Evolutionary conservation across 2,797 vertebrate genomes (phyloP), one percentile per base, ranked within the genome.

Genomic region (Hippocampus kuda): DNA sequence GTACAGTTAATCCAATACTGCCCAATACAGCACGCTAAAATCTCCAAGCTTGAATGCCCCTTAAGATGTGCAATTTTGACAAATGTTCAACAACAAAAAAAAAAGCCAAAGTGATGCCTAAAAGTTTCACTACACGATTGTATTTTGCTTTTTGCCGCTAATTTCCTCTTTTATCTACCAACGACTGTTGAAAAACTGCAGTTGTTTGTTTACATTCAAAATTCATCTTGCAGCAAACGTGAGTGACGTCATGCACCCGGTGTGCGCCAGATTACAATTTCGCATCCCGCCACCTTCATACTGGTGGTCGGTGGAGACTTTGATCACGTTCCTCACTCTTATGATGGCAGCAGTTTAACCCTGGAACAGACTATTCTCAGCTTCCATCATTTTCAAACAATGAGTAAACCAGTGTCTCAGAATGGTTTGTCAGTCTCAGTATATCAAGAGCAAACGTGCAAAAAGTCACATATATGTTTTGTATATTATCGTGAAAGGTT

Each of bases 151-250:
- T 48, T 46, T 0, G 18, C 5, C 5, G 16, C 49, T 20, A 18
- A 51, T 16, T 18, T 20, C 6, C 48, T 18, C 48, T 49, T 49
- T 49, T 49, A 18, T 18, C 20, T 48, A 7, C 11, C 6, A 15
- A 13, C 12, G 13, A 26, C 24, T 57, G 24, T 59, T 30, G 30
- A 13, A 30, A 60, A 34, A 61, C 59, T 20, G 59, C 59, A 38
- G 18, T 34, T 34, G 59, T 61, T 61, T 61, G 59, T 34, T 61
- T 38, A 11, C 30, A 61, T 61, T 61, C 30, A 61, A 61, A 34
- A 1, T 20, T 20, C 27, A 38, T 9, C 59, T 18, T 38, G 59
- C 7, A 61, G 16, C 16, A 34, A 60, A 27, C 27, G 7, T 5
- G 15, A 61, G 59, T n/a, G 30, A 34, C 2, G 16, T 10, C 16